phyloP scores from a whole-genome alignment of 2,888 invertebrate genomes.

The Synergus laeviventris region DNA sequence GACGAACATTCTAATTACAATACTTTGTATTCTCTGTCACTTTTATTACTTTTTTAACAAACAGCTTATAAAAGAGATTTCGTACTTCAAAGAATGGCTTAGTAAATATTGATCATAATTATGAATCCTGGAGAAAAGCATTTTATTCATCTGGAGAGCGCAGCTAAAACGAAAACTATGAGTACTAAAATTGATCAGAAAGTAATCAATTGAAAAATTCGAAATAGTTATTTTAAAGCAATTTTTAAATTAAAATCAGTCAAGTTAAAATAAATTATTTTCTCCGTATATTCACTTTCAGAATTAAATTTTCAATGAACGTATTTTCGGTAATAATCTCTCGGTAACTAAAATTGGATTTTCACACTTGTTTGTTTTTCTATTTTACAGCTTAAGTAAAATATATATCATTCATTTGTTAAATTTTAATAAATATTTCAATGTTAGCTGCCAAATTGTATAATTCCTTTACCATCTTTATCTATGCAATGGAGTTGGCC shows the following conservation, averaged over 20 bases:
- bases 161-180: neutral
- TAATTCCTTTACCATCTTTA: neutral
- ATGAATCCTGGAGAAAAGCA: too few relatives aligned
- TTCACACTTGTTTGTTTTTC: neutral
- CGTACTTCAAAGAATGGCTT: too few relatives aligned
- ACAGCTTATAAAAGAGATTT: too few relatives aligned
- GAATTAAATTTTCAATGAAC: neutral
- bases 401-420: neutral
- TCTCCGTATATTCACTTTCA: neutral
- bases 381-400: neutral
- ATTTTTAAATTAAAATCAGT: neutral
- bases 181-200: neutral
- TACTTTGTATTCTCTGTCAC: neutral
- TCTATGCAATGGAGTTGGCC: neutral
- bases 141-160: neutral
- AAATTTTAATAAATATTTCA: neutral
- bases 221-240: neutral
- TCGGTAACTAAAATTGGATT: neutral
- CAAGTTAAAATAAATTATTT: neutral
- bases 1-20: neutral
- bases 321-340: too few relatives aligned
- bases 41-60: too few relatives aligned
- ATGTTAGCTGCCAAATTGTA: neutral
- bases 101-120: too few relatives aligned
- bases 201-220: neutral